Conservation (phyloP, 2,888 invertebrate species). For the Antheraea yamamai region DNA sequence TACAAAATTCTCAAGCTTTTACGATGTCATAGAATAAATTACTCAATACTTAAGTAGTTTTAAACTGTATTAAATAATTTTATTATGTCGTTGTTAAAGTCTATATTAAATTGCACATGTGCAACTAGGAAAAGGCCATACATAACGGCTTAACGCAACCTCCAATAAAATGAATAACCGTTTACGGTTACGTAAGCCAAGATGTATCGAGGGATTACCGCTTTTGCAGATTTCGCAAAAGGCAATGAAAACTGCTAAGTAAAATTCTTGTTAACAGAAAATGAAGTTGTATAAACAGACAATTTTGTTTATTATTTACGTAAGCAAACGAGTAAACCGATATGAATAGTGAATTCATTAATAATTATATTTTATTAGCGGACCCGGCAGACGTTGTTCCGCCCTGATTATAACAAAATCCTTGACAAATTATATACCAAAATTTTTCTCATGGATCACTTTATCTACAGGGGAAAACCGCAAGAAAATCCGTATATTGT, state of each 20-base stretch:
- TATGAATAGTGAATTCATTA: neutral
- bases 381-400: too few relatives aligned
- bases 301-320: neutral
- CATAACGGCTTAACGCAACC: slow-evolving; percentile 44
- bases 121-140: slow-evolving; percentile 38
- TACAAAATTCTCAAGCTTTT: neutral
- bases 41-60: neutral
- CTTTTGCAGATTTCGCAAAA: neutral
- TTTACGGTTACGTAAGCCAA: slow-evolving; percentile 30
- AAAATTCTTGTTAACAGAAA: neutral
- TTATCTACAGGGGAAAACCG: too few relatives aligned
- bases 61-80: neutral
- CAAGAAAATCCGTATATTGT: too few relatives aligned
- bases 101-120: slow-evolving; percentile 29
- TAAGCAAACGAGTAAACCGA: neutral
- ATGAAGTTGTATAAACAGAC: too few relatives aligned
- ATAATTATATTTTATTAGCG: too few relatives aligned
- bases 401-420: too few relatives aligned
- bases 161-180: slow-evolving; percentile 52
- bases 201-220: slow-evolving; percentile 21
- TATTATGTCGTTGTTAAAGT: slow-evolving; percentile 9
- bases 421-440: too few relatives aligned
- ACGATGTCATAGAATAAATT: neutral
- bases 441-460: too few relatives aligned
- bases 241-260: neutral